Evolutionary conservation across 2,888 invertebrate genomes (phyloP).

Genomic region (Chrysolina oricalcia): DNA sequence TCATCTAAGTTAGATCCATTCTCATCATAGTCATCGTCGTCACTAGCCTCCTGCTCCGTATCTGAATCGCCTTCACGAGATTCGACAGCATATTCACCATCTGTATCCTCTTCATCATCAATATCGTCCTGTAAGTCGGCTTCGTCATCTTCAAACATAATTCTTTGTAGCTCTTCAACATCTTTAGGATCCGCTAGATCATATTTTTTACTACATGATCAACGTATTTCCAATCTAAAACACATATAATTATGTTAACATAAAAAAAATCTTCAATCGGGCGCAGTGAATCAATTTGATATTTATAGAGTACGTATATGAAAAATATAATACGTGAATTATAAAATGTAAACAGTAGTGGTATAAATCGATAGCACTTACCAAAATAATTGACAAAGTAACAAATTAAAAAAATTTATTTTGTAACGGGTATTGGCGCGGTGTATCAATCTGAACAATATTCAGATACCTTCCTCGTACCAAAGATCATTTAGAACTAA

Average conservation of each 20-base stretch:
- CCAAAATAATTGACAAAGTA: slow-evolving; percentile 27
- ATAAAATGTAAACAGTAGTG: slow-evolving; percentile 24
- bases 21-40: slow-evolving; percentile 21
- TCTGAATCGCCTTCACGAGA: no score
- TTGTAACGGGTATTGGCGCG: slow-evolving; percentile 7
- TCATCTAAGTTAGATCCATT: slow-evolving; percentile 27
- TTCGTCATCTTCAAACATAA: slow-evolving; percentile 26
- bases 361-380: slow-evolving; percentile 16
- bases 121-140: slow-evolving; percentile 21
- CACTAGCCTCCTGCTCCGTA: slow-evolving; percentile 29
- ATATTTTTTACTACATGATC: slow-evolving; percentile 32
- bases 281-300: slow-evolving; percentile 32
- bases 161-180: slow-evolving; percentile 29
- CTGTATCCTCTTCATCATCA: slow-evolving; percentile 21
- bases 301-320: slow-evolving; percentile 25
- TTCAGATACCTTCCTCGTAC: no score
- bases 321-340: slow-evolving; percentile 24
- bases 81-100: slow-evolving; percentile 28
- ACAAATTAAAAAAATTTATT: slow-evolving; percentile 9
- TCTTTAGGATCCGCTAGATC: slow-evolving; percentile 27
- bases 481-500: slow-evolving; percentile 13
- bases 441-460: no score
- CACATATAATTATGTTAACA: slow-evolving; percentile 13
- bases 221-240: slow-evolving; percentile 23
- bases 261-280: background rate